Base-by-base conservation (phyloP, 1,140 invertebrate species). In the Microplitis mediator region DNA sequence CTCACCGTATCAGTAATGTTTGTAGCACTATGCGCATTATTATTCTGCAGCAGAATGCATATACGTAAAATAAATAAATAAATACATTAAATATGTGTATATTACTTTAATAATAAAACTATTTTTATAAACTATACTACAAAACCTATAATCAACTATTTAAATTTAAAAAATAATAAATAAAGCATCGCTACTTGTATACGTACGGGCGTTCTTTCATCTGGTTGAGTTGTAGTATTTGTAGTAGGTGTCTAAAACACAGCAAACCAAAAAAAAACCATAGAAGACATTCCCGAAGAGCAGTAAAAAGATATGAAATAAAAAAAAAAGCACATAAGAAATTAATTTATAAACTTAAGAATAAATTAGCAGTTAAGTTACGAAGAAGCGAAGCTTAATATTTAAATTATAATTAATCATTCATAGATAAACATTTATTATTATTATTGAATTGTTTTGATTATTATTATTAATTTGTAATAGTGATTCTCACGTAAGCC, bases 131-230 rank as follows among this genome's bases (percentile, higher is more conserved):
- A 69, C 23, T 23, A 23, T 23, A 23, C 23, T 23, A 23, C 5
- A 51, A 73, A 70, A 71, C 36, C 65, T 45, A 45, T 34, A 23
- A 2, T 23, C 23, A 23, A 23, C 23, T 23, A 23, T 69, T 35
- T 54, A 32, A 35, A 39, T 51, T 35, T 35, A 66, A 70, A 56
- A 65, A 51, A 50, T 66, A 54, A 70, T 65, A 72, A 52, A 52
- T 39, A 32, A 56, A 50, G 58, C 54, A 72, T 45, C 39, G 39
- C 5, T 45, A 45, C 11, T 45, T 45, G 39, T 45, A 85, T 87
- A 87, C 86, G 83, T 87, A 87, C 86, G 75, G 86, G 86, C 54
- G 85, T 86, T 77, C 82, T 82, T 69, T 87, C 86, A 76, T 85
- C 81, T n/a, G 81, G 78, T 45, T 78, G 78, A 71, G 70, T 60